Evolutionary conservation across 2,113 vertebrate species (phyloP).

Genomic region (Mungos mungo): DNA sequence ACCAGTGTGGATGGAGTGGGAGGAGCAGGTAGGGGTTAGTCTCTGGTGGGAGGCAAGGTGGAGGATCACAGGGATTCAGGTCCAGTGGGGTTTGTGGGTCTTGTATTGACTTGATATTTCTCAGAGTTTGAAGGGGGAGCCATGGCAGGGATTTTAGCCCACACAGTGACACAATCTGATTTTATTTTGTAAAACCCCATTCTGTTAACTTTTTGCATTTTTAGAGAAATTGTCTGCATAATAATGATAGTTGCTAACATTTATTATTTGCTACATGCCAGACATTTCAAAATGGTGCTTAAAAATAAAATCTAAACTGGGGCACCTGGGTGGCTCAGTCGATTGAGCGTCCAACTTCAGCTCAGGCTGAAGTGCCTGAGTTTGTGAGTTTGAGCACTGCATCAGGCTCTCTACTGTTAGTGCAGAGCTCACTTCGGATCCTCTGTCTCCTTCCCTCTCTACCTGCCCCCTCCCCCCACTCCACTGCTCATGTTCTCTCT

Average conservation of each 20-base stretch:
- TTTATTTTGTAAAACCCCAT: neutral
- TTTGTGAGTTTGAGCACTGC: no score
- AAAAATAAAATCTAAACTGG: neutral
- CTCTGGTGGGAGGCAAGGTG: neutral
- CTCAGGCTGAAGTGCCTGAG: no score
- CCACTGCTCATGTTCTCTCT: no score
- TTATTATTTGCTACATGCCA: neutral
- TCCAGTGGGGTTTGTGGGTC: neutral
- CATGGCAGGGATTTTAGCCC: neutral
- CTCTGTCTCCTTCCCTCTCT: no score
- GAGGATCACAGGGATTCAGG: neutral
- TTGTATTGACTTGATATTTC: neutral
- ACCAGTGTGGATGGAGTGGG: neutral
- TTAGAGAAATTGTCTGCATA: neutral
- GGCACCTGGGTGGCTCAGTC: no score
- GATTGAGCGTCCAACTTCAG: no score
- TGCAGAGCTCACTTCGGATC: no score
- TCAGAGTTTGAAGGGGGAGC: neutral
- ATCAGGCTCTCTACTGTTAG: no score
- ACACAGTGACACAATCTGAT: neutral
- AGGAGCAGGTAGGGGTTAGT: no score
- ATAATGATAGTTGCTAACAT: neutral
- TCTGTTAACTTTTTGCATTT: neutral
- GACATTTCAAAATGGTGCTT: neutral
- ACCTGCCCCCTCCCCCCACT: no score